Evolutionary conservation across 2,888 invertebrate species (phyloP).

Genomic region (Drosophila basisetae): DNA sequence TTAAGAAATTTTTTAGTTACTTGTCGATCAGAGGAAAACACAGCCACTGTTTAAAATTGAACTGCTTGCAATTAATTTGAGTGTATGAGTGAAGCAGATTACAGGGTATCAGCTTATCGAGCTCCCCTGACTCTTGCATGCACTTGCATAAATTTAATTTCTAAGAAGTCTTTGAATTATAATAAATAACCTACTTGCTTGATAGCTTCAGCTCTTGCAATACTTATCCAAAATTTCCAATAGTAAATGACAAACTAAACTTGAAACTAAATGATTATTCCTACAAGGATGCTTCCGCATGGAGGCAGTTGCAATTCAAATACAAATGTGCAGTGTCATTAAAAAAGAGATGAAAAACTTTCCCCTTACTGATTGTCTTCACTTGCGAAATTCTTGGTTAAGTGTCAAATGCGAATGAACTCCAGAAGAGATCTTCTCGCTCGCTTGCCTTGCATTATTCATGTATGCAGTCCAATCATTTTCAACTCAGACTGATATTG

Average conservation of each 20-base stretch:
- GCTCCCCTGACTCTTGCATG: neutral
- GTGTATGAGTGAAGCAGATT: neutral
- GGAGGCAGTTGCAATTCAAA: slow-evolving; percentile 3
- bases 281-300: slow-evolving; percentile 2
- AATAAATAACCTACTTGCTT: neutral
- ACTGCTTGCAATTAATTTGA: neutral
- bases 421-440: slow-evolving; percentile 30
- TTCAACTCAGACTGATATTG: slow-evolving; percentile 30
- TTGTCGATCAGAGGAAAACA: neutral
- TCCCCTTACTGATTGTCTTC: slow-evolving; percentile 2
- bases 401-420: slow-evolving; percentile 72
- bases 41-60: neutral
- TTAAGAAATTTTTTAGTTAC: neutral
- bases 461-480: slow-evolving; percentile 50
- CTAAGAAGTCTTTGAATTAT: neutral
- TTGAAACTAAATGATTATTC: neutral
- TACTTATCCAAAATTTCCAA: neutral
- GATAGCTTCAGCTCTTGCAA: neutral
- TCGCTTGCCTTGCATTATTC: slow-evolving; percentile 6
- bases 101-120: neutral
- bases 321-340: slow-evolving; percentile 12
- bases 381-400: slow-evolving; percentile 37
- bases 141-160: neutral
- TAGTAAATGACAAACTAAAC: slow-evolving; percentile 1
- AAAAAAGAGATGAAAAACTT: slow-evolving; percentile 10